A percentile compares a stretch with the other conserved stretches of the same genome.
These are phyloP conservation scores for Metopia argyrocephala DNA, from an alignment of 2,888 invertebrate species.

Conservation along the genomic window DNA sequence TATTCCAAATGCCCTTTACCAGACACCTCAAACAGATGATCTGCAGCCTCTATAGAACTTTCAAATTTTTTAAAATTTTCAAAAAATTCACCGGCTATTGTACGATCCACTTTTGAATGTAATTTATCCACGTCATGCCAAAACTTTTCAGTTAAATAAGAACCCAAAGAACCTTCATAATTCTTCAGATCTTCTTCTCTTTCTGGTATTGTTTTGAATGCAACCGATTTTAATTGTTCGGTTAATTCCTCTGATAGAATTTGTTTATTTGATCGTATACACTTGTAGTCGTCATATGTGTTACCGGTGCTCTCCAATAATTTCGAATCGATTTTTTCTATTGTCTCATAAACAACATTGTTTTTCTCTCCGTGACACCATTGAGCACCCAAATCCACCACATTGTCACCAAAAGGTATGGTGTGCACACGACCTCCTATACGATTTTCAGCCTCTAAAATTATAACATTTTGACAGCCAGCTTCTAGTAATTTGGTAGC, in stretches of 20 bases:
- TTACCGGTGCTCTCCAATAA: constrained; percentile 71
- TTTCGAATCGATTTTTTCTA: constrained; percentile 69
- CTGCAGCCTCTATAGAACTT: constrained; percentile 81
- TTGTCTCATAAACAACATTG: constrained; percentile 82
- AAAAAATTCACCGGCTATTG: constrained; percentile 79
- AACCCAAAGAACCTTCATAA: constrained; percentile 74
- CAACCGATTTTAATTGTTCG: constrained; percentile 74
- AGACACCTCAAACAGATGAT: constrained; percentile 84
- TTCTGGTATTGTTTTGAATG: constrained; percentile 75
- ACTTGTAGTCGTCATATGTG: constrained; percentile 72
- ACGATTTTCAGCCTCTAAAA: constrained; percentile 83
- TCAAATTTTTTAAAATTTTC: constrained; percentile 81
- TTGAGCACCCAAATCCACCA: constrained; percentile 87
- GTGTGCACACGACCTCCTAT: constrained; percentile 83
- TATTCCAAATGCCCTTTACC: constrained; percentile 82
- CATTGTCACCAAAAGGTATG: constrained; percentile 80
- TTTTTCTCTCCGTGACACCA: constrained; percentile 84
- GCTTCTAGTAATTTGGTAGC: constrained; percentile 76
- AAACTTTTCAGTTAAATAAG: constrained; percentile 73
- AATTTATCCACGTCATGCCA: constrained; percentile 69
- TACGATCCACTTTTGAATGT: constrained; percentile 73
- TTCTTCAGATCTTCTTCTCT: constrained; percentile 72
- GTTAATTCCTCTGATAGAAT: constrained; percentile 74
- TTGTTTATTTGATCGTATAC: constrained; percentile 76
- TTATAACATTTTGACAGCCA: constrained; percentile 79